These are phyloP conservation scores for Amphipoea lucens DNA, from an alignment of 2,888 invertebrate species.

Conservation along the genomic window DNA sequence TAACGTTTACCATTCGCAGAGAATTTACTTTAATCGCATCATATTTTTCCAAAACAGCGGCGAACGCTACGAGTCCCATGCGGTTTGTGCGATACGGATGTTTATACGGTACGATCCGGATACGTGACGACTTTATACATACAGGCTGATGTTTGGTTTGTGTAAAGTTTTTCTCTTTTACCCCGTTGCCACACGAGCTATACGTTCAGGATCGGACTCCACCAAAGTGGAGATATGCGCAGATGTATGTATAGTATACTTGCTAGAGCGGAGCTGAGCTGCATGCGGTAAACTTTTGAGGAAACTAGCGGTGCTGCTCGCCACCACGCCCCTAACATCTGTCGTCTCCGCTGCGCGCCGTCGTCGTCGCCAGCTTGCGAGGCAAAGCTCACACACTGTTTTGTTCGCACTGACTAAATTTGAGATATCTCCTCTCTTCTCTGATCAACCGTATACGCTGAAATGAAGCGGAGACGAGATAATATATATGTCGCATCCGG, in stretches of 20 bases:
- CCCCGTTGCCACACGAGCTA: too few relatives aligned
- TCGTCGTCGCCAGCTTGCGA: background rate
- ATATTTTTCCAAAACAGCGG: slow-evolving; percentile 77
- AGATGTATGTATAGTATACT: background rate
- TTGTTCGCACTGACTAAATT: background rate
- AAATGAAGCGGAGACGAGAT: background rate
- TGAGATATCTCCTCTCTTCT: background rate
- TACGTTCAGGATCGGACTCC: background rate
- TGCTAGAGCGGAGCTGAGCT: too few relatives aligned
- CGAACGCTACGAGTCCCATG: slow-evolving; percentile 70
- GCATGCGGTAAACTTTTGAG: background rate
- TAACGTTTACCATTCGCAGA: slow-evolving; percentile 58
- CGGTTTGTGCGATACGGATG: slow-evolving; percentile 64
- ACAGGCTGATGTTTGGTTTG: background rate
- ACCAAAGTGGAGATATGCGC: too few relatives aligned
- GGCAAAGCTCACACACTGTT: background rate
- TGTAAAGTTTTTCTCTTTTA: background rate
- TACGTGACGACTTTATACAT: slow-evolving; percentile 28
- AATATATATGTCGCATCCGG: too few relatives aligned
- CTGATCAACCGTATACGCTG: background rate
- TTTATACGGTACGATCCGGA: slow-evolving; percentile 63
- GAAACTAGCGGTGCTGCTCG: background rate
- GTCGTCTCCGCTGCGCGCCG: background rate
- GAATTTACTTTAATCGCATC: slow-evolving; percentile 76
- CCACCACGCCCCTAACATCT: too few relatives aligned